Base-by-base conservation (phyloP, 2,888 invertebrate species). In the Elgonia sp. region DNA sequence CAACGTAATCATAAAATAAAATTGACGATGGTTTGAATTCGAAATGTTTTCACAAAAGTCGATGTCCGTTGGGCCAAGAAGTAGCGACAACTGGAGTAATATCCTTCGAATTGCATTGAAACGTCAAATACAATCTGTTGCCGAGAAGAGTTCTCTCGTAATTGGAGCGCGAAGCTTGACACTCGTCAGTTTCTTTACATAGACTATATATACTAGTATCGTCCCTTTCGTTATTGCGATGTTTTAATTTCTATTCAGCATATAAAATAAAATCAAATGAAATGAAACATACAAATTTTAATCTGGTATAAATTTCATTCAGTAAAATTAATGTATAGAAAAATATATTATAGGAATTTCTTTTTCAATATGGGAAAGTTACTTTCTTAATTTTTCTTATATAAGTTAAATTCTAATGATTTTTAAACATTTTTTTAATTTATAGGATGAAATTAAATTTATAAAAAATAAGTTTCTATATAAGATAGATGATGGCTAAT, bases 151-250 rank as follows among this genome's bases (percentile, higher is more conserved):
- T 72, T 81, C 77, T 76, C 76, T 37, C 81, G 92, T 91, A 93
- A 93, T 92, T 93, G 91, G 93, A 92, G 90, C 93, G 91, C 92
- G 91, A 92, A 92, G 91, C 90, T 89, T 90, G 90, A 90, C 91
- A 91, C 89, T 89, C 89, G 62, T 87, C 76, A 72, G 42, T 73
- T 86, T 69, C 86, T 80, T 87, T 85, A 75, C 89, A 39, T 50
- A 37, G 62, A 12, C 40, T 80, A 60, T 39, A 16, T n/a, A 5
- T 29, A n/a, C 50, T 79, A 29, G 18, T 10, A 18, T 77, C 77
- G 65, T 53, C 53, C 62, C 57, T 39, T 70, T 63, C 70, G 46
- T 67, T 50, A 70, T 16, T 60, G n/a, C 12, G n/a, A 21, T 14
- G n/a, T 37, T 29, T 53, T 37, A 3, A 29, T 70, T 37, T 46